These are phyloP conservation scores for Vimba vimba DNA, from an alignment of 2,113 vertebrate genomes.

Conservation along the genomic window DNA sequence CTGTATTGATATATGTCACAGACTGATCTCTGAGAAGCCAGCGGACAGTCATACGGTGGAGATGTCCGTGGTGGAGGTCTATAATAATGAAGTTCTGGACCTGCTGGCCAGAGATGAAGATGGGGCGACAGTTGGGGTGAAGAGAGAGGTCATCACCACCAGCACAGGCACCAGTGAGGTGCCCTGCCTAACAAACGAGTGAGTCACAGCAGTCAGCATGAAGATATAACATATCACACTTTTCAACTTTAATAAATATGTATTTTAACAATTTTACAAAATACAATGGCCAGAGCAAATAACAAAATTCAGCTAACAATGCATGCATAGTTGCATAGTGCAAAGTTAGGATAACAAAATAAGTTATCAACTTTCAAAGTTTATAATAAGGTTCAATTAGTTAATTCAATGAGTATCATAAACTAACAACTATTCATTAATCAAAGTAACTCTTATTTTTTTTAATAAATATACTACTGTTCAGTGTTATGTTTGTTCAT, in stretches of 20 bases:
- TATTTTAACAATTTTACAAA: background rate
- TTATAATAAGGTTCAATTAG: background rate
- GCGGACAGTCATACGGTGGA: constrained; percentile 73
- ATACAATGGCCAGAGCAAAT: background rate
- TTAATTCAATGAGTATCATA: background rate
- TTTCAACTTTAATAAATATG: background rate
- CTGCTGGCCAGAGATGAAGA: constrained; percentile 79
- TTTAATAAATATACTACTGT: background rate
- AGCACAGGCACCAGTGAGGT: constrained; percentile 75
- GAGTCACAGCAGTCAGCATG: constrained; percentile 60
- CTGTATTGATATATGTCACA: constrained; percentile 52
- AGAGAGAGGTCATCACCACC: constrained; percentile 76
- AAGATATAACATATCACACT: background rate
- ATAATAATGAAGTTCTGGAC: constrained; percentile 86
- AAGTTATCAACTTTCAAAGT: background rate
- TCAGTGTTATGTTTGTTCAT: background rate
- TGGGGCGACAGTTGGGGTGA: constrained; percentile 60
- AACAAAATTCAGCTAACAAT: background rate
- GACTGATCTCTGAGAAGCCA: constrained; percentile 83
- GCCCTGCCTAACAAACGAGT: constrained; percentile 72
- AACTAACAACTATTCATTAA: background rate
- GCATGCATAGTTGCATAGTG: background rate
- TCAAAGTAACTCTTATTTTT: background rate
- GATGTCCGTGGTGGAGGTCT: constrained; percentile 85
- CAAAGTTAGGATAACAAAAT: background rate